Conservation (phyloP, 2,888 invertebrate genomes). For the Rotaria sp. region DNA sequence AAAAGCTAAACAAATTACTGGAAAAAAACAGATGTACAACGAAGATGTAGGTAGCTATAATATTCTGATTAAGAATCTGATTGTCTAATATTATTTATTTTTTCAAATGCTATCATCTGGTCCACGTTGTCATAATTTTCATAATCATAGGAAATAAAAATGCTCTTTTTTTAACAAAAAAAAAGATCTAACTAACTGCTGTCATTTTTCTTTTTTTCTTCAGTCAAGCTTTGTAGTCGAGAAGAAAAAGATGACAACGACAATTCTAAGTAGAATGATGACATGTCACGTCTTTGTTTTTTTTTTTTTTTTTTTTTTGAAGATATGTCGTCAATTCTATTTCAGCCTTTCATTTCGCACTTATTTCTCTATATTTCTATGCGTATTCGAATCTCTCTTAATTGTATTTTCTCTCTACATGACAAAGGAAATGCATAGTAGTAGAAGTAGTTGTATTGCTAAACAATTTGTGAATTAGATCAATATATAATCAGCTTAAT, state of each 20-base stretch:
- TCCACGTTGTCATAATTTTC: neutral
- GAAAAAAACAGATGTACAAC: neutral
- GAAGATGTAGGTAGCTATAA: neutral
- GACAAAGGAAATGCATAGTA: neutral
- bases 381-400: neutral
- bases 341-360: neutral
- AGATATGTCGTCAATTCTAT: neutral
- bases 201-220: neutral
- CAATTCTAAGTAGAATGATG: slow-evolving; percentile 1
- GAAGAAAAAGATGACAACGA: neutral
- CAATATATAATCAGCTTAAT: neutral
- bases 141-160: neutral
- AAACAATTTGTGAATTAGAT: neutral
- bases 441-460: neutral
- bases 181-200: neutral
- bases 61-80: neutral
- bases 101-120: neutral
- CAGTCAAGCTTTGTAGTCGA: neutral
- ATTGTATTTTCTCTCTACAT: neutral
- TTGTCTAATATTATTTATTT: neutral
- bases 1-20: neutral
- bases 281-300: slow-evolving; percentile 16
- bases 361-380: neutral
- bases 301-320: no score
- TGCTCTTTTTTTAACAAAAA: neutral